Conservation (phyloP, 2,113 vertebrate genomes). For the Oenanthe oenanthe region DNA sequence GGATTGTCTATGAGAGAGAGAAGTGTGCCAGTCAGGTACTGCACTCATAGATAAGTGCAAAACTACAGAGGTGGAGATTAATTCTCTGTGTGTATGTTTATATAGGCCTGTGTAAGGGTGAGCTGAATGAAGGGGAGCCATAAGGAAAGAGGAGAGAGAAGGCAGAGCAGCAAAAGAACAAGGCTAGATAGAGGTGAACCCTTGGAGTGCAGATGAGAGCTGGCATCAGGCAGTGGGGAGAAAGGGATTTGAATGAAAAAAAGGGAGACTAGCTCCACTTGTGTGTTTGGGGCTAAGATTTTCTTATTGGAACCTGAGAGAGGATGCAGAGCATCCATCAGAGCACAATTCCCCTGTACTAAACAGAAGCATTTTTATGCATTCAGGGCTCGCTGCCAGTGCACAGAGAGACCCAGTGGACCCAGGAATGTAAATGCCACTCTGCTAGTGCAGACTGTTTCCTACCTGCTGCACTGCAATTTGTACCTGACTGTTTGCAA, state of each 20-base stretch:
- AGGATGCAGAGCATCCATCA: not conserved
- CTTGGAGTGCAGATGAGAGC: not conserved
- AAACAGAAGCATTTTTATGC: not conserved
- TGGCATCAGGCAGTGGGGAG: not conserved
- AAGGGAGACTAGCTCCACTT: not conserved
- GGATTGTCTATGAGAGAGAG: not conserved
- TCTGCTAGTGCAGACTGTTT: not conserved
- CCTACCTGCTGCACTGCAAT: not conserved
- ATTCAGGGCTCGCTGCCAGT: not conserved
- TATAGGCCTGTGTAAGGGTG: not conserved
- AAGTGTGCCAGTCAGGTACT: not conserved
- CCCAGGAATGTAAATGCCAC: constrained; percentile 9
- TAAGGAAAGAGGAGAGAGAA: not conserved
- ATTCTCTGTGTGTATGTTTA: not conserved
- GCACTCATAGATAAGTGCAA: not conserved
- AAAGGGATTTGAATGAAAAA: not conserved
- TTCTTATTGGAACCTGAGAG: not conserved
- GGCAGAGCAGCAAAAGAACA: not conserved
- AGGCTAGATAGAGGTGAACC: not conserved
- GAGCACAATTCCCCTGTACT: not conserved
- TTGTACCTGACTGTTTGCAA: not conserved
- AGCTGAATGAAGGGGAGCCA: not conserved
- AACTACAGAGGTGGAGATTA: not conserved
- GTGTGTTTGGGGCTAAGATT: not conserved
- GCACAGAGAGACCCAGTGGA: not conserved